These are phyloP conservation scores for Microplitis deprimator DNA, from an alignment of 2,888 invertebrate genomes.

Conservation along the genomic window DNA sequence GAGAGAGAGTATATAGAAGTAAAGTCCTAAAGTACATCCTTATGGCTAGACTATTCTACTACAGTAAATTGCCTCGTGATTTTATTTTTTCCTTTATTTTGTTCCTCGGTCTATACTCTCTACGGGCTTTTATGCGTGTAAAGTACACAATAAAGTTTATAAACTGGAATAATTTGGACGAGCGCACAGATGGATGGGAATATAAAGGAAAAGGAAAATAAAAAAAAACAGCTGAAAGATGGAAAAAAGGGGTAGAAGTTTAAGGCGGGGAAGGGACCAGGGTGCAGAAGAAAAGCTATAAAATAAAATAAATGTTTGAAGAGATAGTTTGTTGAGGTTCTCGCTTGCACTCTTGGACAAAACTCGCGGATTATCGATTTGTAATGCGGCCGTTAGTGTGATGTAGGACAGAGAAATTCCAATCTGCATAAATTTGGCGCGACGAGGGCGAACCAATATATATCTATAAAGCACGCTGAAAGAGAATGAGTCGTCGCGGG, in stretches of 20 bases:
- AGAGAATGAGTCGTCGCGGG: not conserved
- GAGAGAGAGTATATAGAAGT: not conserved
- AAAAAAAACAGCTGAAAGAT: not conserved
- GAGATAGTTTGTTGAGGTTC: not conserved
- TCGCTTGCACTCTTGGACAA: conserved; percentile 16
- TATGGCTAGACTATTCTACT: conserved; percentile 35
- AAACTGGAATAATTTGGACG: conserved; percentile 7
- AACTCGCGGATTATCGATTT: conserved; percentile 39
- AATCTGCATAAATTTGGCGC: conserved; percentile 51
- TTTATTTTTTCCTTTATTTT: conserved; percentile 7
- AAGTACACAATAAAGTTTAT: conserved; percentile 16
- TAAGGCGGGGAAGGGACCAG: not conserved
- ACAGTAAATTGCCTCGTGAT: conserved; percentile 33
- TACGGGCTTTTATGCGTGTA: conserved; percentile 11
- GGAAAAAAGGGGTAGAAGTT: conserved; percentile 1
- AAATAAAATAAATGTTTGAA: not conserved
- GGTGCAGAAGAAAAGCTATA: not conserved
- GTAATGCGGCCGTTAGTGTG: conserved; percentile 40
- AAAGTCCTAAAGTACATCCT: conserved; percentile 19
- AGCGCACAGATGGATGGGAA: not conserved
- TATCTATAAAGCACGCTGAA: conserved; percentile 2
- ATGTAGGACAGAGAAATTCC: conserved; percentile 45
- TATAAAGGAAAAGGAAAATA: conserved; percentile 1
- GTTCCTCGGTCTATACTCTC: not conserved
- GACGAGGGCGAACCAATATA: conserved; percentile 28